Evolutionary conservation across 2,113 vertebrate genomes (phyloP), one percentile per base, ranked within the genome.

Genomic region (Andinoacara biseriatus): DNA sequence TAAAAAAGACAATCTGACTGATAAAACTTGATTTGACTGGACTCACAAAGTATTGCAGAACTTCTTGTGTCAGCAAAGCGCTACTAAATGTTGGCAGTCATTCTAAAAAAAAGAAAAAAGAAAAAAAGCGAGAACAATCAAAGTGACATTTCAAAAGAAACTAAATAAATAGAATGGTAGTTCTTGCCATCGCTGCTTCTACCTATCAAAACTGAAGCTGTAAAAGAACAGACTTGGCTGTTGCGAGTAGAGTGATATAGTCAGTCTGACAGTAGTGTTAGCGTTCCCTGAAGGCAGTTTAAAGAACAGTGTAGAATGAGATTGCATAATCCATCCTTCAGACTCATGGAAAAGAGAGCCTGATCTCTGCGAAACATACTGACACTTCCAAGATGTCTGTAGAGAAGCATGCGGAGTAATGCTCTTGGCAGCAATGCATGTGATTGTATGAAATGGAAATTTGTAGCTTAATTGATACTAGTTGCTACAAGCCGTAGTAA

Each of bases 381-480:
- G 89, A 93, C 90, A 86, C 80, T 78, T 89, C 85, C 72, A 85
- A 89, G 76, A 82, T 76, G 82, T 89, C 76, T 85, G 80, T 35
- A 81, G 86, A 87, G 86, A 87, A 85, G 75, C 63, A 40, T 88
- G 86, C 72, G 84, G 65, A 90, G 86, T 58, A 78, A 91, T 26
- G 35, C 74, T 86, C 75, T 86, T 93, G 91, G 93, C 90, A 88
- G 82, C 61, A 26, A 26, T 10, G 3, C 26, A 18, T 38, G 63
- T 8, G 87, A 86, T 81, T 77, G 78, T 58, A 90, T 90, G 62
- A 62, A 87, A 86, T 89, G 74, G 78, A 87, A 86, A 90, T 91
- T 84, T 89, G 86, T 81, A 87, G 69, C 80, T 90, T 89, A 85
- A 94, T 92, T 91, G 89, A 90, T 90, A 76, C 91, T 91, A 86